Conservation (phyloP, 2,888 invertebrate species). For the Teleiodes luculella region DNA sequence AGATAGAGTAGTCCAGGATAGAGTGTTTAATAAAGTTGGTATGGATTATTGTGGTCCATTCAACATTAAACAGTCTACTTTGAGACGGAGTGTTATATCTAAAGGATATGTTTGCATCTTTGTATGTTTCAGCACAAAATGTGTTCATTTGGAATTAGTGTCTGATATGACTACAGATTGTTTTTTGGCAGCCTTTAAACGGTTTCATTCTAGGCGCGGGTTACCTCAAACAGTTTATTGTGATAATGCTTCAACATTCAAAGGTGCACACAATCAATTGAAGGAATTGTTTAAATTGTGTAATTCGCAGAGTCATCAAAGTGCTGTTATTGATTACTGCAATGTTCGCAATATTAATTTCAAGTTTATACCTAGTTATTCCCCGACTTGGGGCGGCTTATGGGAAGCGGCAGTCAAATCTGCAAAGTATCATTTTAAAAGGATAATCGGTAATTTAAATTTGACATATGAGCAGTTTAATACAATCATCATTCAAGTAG, state of each 20-base stretch:
- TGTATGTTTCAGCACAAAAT: constrained; percentile 14
- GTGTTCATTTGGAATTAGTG: constrained; percentile 11
- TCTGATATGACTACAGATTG: constrained; percentile 13
- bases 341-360: constrained; percentile 19
- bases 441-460: not conserved
- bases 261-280: constrained; percentile 7
- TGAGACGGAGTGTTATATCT: not conserved
- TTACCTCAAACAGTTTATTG: constrained; percentile 7
- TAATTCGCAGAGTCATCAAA: not conserved
- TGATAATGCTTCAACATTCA: constrained; percentile 16
- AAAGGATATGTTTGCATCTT: constrained; percentile 12
- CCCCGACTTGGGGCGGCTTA: too few species aligned
- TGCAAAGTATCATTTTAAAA: constrained; percentile 18
- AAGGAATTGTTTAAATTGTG: constrained; percentile 13
- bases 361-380: too few species aligned
- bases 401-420: constrained; percentile 21
- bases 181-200: constrained; percentile 10
- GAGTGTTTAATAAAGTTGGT: not conserved
- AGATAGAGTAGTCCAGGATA: not conserved
- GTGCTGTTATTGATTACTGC: constrained; percentile 12
- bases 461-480: constrained; percentile 21
- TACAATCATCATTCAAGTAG: constrained; percentile 22
- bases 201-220: constrained; percentile 12
- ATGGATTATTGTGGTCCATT: constrained; percentile 4
- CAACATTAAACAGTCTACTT: not conserved